Base-by-base conservation (phyloP, 2,113 vertebrate species). In the Aleadryas rufinucha region DNA sequence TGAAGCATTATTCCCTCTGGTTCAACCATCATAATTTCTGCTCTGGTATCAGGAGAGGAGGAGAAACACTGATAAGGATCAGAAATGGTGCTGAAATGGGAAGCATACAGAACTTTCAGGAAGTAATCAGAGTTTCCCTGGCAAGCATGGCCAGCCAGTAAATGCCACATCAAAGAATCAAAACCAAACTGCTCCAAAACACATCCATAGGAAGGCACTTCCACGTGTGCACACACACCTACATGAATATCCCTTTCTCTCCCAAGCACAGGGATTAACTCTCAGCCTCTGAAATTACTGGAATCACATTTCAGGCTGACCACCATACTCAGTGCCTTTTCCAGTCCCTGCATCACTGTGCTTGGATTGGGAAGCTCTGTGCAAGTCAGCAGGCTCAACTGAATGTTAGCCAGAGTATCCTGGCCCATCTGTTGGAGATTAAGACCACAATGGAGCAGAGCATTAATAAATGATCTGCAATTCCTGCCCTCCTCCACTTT, bases 401-500 rank as follows among this genome's bases (percentile, higher is more conserved):
- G 61, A 89, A 37, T 82, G 84, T 91, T 30, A 63, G 74, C 82
- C 90, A 87, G 87, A 76, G 56, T 44, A 54, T 77, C 77, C 60
- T 72, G 69, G 28, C 37, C 88, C 95, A 93, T 91, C 93, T 93
- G 91, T 61, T 93, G 66, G 87, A 65, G 56, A 90, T 87, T 89
- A 97, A 76, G 53, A 94, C 52, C 91, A 91, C 90, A 94, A 49
- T 30, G 16, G 85, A 97, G 66, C 56, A 77, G 33, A 94, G 56
- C 95, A 95, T 83, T 96, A 96, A 91, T 87, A 97, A 94, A 92
- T 76, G 41, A 72, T 66, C 45, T 76, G 77, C 76, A 78, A 9
- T 69, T 96, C 60, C 90, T 89, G 90, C 59, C 33, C 61, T 94
- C 76, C 79, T 93, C 80, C 41, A 77, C 26, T 42, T 27, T 35